Base-by-base conservation (phyloP, 2,888 invertebrate genomes). In the Cephus pygmeus region DNA sequence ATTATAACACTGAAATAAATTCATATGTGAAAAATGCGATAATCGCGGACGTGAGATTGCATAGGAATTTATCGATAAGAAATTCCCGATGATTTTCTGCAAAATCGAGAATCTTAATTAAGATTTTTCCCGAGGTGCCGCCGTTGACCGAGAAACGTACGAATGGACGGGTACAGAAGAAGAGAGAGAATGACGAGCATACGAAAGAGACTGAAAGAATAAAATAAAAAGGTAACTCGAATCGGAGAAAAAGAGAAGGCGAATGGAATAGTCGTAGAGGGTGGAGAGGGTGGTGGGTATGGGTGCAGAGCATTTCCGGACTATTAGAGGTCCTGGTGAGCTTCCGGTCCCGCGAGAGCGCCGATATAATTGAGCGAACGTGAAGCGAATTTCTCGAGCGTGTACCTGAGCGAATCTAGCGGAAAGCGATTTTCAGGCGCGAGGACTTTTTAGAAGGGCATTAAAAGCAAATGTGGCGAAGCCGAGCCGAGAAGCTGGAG, bases 341-440 rank as follows among this genome's bases (percentile, higher is more conserved):
- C 75, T 76, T 81, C 79, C 77, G 77, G 75, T 79, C 76, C 73
- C 77, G 30, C 75, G 75, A 34, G 75, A 78, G 76, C 76, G 79
- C 79, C 74, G 74, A 77, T 78, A 83, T 88, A 88, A 88, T 89
- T 84, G 86, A 78, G 80, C 75, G 82, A 83, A 86, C 88, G 86
- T 85, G 86, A 84, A 74, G 79, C 56, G 87, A 87, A 88, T 86
- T 80, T 83, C 78, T 23, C 75, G 71, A 75, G 75, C 75, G 69
- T 75, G 56, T 75, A 71, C 33, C 71, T 31, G 71, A 69, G 69
- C 56, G 56, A 56, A 56, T 56, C 56, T 56, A 56, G 76, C 36
- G 68, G 68, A 78, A 81, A 84, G 79, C 84, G 82, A 85, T 85
- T 85, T 84, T 76, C 84, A 69, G 68, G 75, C 75, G 71, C 73